Evolutionary conservation across 2,888 invertebrate genomes (phyloP).

Genomic region (Gryllus longicercus): DNA sequence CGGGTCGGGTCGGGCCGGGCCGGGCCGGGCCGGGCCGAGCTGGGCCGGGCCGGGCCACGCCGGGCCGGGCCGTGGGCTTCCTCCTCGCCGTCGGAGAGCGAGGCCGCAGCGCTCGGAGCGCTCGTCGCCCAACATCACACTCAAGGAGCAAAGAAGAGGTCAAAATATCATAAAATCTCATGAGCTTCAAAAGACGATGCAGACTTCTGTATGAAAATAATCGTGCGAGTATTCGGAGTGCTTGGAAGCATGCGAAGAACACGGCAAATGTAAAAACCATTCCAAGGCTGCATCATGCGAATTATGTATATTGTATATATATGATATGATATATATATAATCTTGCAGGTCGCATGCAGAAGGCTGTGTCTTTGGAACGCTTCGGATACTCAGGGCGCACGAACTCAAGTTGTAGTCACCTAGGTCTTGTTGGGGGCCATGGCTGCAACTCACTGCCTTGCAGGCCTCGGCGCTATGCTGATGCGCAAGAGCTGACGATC

Average conservation of each 20-base stretch:
- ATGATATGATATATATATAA: slow-evolving; percentile 17
- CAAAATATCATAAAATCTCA: slow-evolving; percentile 17
- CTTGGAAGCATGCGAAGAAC: slow-evolving; percentile 17
- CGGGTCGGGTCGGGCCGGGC: not conserved
- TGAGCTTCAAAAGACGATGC: slow-evolving; percentile 17
- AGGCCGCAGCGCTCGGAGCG: too few species aligned
- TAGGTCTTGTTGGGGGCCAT: slow-evolving; percentile 1
- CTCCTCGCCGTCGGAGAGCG: too few species aligned
- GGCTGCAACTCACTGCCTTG: slow-evolving; percentile 17
- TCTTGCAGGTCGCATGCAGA: slow-evolving; percentile 17
- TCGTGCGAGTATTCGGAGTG: slow-evolving; percentile 17
- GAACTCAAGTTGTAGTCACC: slow-evolving; percentile 17
- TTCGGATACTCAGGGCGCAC: slow-evolving; percentile 7
- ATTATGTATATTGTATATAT: slow-evolving; percentile 17
- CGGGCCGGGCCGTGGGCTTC: not conserved
- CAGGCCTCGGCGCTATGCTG: slow-evolving; percentile 17
- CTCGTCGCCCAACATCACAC: slow-evolving; percentile 3
- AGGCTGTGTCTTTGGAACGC: slow-evolving; percentile 11
- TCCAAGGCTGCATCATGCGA: slow-evolving; percentile 17
- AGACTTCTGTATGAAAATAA: slow-evolving; percentile 17
- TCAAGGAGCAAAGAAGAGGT: slow-evolving; percentile 17
- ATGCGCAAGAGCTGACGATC: slow-evolving; percentile 7
- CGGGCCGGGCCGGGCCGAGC: not conserved
- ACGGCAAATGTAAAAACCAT: slow-evolving; percentile 17
- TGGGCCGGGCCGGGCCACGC: not conserved